These are phyloP conservation scores for Limulus polyphemus DNA, from an alignment of 2,888 invertebrate species.

Conservation along the genomic window DNA sequence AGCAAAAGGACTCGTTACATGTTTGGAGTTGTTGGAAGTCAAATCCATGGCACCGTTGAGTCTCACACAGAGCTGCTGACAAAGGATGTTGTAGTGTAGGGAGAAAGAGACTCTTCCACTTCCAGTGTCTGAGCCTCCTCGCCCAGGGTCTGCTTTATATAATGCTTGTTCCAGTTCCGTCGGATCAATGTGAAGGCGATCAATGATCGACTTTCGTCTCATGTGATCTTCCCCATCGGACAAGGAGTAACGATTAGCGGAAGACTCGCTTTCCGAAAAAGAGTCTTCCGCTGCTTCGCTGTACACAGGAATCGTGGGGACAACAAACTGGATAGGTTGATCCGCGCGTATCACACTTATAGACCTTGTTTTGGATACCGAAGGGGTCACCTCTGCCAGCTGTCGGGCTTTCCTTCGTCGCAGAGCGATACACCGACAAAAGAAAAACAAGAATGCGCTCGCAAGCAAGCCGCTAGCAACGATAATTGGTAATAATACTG, in stretches of 20 bases:
- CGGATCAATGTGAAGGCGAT: constrained; percentile 15
- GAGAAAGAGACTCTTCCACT: constrained; percentile 21
- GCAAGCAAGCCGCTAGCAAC: no score
- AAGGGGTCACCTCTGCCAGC: no score
- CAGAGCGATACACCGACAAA: no score
- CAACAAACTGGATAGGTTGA: constrained; percentile 25
- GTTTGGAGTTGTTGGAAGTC: constrained; percentile 26
- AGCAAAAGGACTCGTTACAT: constrained; percentile 33
- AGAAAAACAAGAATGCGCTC: no score
- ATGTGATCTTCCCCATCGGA: constrained; percentile 7
- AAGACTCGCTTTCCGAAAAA: constrained; percentile 19
- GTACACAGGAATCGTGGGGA: constrained; percentile 15
- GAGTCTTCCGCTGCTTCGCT: constrained; percentile 23
- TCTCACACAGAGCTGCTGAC: constrained; percentile 21
- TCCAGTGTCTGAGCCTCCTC: not conserved
- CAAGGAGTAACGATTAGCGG: constrained; percentile 10
- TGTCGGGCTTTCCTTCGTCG: no score
- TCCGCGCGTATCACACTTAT: constrained; percentile 1
- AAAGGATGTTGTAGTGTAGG: constrained; percentile 15
- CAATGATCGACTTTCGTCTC: constrained; percentile 1
- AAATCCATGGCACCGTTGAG: constrained; percentile 21
- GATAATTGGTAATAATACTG: no score
- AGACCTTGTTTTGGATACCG: no score
- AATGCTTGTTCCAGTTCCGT: constrained; percentile 20
- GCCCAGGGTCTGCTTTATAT: constrained; percentile 6